Base-by-base conservation (phyloP, 1,140 invertebrate species). In the Procambarus virginalis region DNA sequence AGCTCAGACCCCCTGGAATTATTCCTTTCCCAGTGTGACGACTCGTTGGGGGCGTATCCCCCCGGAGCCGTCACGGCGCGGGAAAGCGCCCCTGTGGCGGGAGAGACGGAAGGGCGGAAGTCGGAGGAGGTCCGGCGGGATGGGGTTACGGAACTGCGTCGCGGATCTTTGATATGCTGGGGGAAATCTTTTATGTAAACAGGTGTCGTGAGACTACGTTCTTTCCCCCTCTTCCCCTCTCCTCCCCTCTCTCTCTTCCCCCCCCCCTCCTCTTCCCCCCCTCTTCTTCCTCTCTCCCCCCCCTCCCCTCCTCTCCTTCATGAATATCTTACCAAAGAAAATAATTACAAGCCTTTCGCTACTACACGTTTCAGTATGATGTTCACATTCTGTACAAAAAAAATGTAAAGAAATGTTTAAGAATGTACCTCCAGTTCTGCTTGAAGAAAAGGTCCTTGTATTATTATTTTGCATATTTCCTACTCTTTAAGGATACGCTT, bases 131-230 rank as follows among this genome's bases (percentile, higher is more conserved):
- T 55, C 12, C 12, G 51, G 2, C 0, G 12, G 3, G n/a, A 22
- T 2, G 22, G n/a, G 81, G 58, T 64, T 83, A 68, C 10, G 81
- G 17, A 45, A 9, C 81, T 83, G 58, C n/a, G 46, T 68, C 64
- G 22, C 49, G 81, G 58, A 83, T 83, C 81, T 83, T 83, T 83
- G 81, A 83, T 83, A 83, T 83, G 81, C 68, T 83, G 81, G 81
- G 34, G 81, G 81, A 83, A 83, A 83, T 83, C 81, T 83, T 83
- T 83, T 83, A 68, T 81, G 79, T 83, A 83, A 83, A 83, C 81
- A 83, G 46, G 60, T 64, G 81, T 68, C 81, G 81, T 83, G 81
- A 83, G 81, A 83, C 55, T 48, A 8, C 58, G 60, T 46, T 45
- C 68, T 34, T 48, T 45, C 68, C 60, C 64, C 68, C 82, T 48